Evolutionary conservation across 2,888 invertebrate species (phyloP).

Genomic region (Eucriotettix oculatus): DNA sequence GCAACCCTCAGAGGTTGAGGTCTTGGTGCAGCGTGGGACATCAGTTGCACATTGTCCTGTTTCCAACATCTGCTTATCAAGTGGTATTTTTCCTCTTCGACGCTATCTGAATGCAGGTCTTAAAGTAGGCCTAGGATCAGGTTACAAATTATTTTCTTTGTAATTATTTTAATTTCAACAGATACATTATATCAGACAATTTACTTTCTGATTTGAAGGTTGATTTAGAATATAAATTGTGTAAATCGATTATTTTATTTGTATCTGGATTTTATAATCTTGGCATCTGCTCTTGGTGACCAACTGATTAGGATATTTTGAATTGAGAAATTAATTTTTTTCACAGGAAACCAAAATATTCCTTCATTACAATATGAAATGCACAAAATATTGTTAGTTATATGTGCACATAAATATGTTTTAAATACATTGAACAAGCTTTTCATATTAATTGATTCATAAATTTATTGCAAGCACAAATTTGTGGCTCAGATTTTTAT

Average conservation of each 20-base stretch:
- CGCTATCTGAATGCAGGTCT: slow-evolving; percentile 43
- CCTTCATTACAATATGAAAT: too few species aligned
- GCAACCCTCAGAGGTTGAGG: slow-evolving; percentile 45
- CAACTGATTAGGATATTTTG: not conserved
- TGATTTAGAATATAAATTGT: not conserved
- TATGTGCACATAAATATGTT: too few species aligned
- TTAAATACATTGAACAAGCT: too few species aligned
- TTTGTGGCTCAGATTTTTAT: too few species aligned
- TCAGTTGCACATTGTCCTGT: slow-evolving; percentile 75
- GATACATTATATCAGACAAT: not conserved
- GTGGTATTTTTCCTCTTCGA: slow-evolving; percentile 65
- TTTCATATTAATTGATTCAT: too few species aligned
- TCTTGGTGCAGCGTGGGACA: slow-evolving; percentile 41
- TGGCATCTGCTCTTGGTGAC: not conserved
- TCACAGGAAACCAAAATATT: too few species aligned
- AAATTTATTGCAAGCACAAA: too few species aligned
- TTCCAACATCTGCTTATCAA: slow-evolving; percentile 64
- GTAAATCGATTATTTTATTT: not conserved
- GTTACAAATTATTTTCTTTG: slow-evolving; percentile 27
- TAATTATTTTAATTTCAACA: not conserved
- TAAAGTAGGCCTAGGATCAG: slow-evolving; percentile 72
- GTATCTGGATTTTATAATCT: not conserved
- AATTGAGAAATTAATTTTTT: too few species aligned
- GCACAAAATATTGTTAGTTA: too few species aligned
- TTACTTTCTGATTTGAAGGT: not conserved